Evolutionary conservation across 2,113 vertebrate species (phyloP).

Genomic region (Stegastes partitus): DNA sequence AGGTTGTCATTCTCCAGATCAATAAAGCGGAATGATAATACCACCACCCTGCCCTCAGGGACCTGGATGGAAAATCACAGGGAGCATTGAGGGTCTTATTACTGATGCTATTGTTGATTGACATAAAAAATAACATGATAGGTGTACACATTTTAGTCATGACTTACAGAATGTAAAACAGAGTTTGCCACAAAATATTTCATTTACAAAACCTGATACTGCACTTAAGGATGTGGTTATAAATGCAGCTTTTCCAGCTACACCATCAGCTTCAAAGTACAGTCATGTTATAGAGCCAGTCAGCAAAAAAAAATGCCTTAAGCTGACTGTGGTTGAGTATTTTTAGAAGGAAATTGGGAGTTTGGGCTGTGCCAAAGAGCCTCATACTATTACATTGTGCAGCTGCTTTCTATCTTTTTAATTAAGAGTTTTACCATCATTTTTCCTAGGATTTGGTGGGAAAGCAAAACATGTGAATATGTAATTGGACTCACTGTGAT

Average conservation of each 20-base stretch:
- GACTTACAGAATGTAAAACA: too few species aligned
- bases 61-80: constrained; percentile 85
- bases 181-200: background rate
- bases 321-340: constrained; percentile 21
- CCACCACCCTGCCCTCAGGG: constrained; percentile 94
- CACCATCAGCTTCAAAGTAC: constrained; percentile 13
- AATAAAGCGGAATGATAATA: constrained; percentile 93
- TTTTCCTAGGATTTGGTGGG: background rate
- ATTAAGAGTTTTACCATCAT: background rate
- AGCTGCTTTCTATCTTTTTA: background rate
- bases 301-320: constrained; percentile 28
- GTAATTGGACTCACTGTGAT: constrained; percentile 91
- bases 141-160: background rate
- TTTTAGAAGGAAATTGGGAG: constrained; percentile 47
- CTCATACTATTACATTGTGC: background rate
- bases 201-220: background rate
- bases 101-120: background rate
- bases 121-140: background rate
- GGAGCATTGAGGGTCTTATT: background rate
- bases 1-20: constrained; percentile 95
- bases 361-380: constrained; percentile 10
- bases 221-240: background rate
- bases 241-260: background rate
- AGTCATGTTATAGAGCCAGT: constrained; percentile 21
- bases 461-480: constrained; percentile 10